Evolutionary conservation across 2,888 invertebrate genomes (phyloP), one percentile per base, ranked within the genome.

Genomic region (Epinotia ramella): DNA sequence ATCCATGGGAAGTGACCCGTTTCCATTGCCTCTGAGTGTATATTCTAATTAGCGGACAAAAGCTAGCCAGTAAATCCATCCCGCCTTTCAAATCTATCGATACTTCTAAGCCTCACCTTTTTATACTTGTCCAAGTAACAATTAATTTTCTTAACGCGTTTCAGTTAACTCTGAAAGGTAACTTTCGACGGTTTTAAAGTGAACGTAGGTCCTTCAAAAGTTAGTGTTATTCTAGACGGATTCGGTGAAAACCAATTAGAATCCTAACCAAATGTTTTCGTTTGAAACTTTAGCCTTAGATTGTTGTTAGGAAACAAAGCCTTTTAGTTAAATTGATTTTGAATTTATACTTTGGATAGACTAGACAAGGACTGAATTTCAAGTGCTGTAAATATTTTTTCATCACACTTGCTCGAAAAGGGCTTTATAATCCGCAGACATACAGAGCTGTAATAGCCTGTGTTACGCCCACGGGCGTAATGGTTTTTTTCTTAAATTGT

Each of bases 161-260:
- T 73, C 20, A 24, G 24, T 64, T 28, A 64, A n/a, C 64, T 64
- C 65, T 12, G 40, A n/a, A 59, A 72, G 46, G 64, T 46, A 46
- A 46, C 40, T 72, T 46, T 57, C 12, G 7, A 16, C 13, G 33
- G 28, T 59, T 57, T 53, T 53, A 53, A 53, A 5, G 16, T 53
- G n/a, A 53, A n/a, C n/a, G 66, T 65, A n/a, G 66, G 53, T 72
- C 33, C 57, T 18, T 49, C 13, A 16, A 18, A 59, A 73, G 65
- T 73, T 66, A 16, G 18, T 18, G 73, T 73, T 66, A 20, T 49
- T 66, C 7, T 60, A 40, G 59, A 59, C 12, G 33, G 16, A 20
- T 16, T 24, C 33, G 49, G 1, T 66, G 59, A 73, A 66, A 66
- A 7, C 46, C 28, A 59, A 73, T 73, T 13, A 66, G 63, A n/a